Evolutionary conservation across 1,140 invertebrate genomes (phyloP).

Genomic region (Phortica variegata): DNA sequence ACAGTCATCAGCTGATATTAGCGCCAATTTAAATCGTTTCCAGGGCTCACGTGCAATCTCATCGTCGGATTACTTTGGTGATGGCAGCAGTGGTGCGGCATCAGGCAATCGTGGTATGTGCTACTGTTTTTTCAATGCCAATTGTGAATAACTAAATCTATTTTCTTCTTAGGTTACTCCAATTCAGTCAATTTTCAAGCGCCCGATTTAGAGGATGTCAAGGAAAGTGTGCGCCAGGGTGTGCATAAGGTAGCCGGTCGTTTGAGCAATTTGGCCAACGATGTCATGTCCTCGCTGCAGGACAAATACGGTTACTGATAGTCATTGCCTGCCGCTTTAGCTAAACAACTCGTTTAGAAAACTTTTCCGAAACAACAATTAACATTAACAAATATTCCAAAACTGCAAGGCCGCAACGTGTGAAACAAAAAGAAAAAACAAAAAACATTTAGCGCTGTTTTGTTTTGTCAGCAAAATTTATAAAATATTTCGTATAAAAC

Average conservation of each 20-base stretch:
- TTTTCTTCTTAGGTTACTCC: conserved; percentile 24
- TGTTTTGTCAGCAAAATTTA: no score
- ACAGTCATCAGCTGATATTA: conserved; percentile 46
- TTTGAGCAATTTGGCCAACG: conserved; percentile 89
- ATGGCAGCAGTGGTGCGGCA: conserved; percentile 48
- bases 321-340: conserved; percentile 6
- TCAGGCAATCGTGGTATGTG: conserved; percentile 23
- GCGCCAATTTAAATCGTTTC: conserved; percentile 63
- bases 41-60: conserved; percentile 92
- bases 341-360: no score
- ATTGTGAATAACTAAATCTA: not conserved
- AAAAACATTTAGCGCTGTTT: no score
- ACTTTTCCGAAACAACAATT: not conserved
- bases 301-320: conserved; percentile 67
- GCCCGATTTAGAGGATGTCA: conserved; percentile 86
- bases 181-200: conserved; percentile 48
- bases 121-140: no score
- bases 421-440: no score
- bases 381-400: not conserved
- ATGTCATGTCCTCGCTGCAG: conserved; percentile 90
- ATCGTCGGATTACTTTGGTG: conserved; percentile 92
- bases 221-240: conserved; percentile 93
- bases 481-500: no score
- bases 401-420: no score
- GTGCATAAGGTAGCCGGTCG: conserved; percentile 95